Percentiles rank a stretch among this genome's conserved stretches.
These are phyloP conservation scores for Podotricha telesiphe DNA, from an alignment of 2,888 invertebrate species.

Conservation along the genomic window DNA sequence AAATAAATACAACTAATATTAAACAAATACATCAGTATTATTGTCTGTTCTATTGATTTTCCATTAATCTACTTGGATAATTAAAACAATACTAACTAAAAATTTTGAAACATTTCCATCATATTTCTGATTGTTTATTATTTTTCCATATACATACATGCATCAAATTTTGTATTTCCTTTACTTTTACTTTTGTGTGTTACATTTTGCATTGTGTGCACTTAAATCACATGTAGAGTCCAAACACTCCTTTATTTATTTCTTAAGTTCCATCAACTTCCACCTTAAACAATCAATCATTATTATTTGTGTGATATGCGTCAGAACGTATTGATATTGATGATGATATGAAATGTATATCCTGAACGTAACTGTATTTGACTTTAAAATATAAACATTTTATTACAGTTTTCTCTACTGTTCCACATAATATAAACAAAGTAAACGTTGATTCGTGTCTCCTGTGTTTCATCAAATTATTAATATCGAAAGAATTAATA, in stretches of 20 bases:
- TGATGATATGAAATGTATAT: background rate
- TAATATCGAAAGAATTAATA: background rate
- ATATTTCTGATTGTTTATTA: background rate
- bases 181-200: background rate
- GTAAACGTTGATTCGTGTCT: background rate
- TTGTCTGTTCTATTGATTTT: too few relatives aligned
- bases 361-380: background rate
- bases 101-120: slow-evolving; percentile 10
- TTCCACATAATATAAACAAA: background rate
- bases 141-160: background rate
- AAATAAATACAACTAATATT: too few relatives aligned
- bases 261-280: background rate
- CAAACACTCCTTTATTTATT: background rate
- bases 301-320: background rate
- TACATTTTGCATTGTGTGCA: too few relatives aligned
- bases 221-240: background rate
- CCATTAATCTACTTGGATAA: too few relatives aligned
- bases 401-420: background rate
- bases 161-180: background rate
- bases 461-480: background rate
- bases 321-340: background rate
- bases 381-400: background rate
- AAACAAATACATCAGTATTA: too few relatives aligned
- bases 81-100: background rate
- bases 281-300: slow-evolving; percentile 4